phyloP scores from a whole-genome alignment of 2,113 vertebrate genomes.

The Psophia crepitans region DNA sequence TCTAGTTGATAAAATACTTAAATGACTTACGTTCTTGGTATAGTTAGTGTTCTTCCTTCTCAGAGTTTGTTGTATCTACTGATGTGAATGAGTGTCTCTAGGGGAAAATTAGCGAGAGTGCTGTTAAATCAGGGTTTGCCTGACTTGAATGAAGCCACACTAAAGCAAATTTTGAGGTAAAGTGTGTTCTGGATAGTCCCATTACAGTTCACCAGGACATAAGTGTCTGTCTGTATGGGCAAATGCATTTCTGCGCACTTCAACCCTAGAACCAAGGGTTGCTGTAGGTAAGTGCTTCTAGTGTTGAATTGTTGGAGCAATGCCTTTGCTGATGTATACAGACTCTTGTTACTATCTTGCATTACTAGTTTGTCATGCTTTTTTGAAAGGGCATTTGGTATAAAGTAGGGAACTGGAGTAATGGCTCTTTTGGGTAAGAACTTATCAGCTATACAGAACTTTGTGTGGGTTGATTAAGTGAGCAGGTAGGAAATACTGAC shows the following conservation, averaged over 20 bases:
- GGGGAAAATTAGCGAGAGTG: background rate
- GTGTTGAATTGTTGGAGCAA: background rate
- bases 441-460: accelerated
- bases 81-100: background rate
- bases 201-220: accelerated
- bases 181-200: background rate
- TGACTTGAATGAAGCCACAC: background rate
- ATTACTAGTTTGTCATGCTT: background rate
- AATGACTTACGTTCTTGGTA: background rate
- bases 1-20: background rate
- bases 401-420: background rate
- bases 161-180: background rate
- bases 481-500: background rate
- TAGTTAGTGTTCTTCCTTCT: background rate
- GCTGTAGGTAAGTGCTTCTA: background rate
- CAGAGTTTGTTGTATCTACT: background rate
- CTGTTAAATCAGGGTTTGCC: background rate
- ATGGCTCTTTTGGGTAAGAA: background rate
- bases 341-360: background rate
- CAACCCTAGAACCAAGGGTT: background rate
- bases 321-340: background rate
- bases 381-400: background rate
- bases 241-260: background rate
- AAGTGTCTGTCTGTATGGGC: background rate
- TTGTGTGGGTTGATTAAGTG: background rate